Percentiles rank a stretch among this genome's conserved stretches.
Conservation (phyloP, 2,888 invertebrate species). For the Rotaria socialis region DNA sequence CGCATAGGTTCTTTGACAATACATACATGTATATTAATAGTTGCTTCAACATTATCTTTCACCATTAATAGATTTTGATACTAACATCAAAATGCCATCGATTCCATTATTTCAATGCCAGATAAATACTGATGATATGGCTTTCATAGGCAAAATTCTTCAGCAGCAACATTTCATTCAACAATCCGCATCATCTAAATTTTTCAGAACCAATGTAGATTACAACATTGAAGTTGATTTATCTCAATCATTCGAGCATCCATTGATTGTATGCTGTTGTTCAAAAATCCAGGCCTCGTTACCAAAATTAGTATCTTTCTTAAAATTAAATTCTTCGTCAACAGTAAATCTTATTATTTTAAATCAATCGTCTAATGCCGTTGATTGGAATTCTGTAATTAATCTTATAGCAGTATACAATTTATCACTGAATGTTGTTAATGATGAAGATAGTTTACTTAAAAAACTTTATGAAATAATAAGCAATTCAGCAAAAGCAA, state of each 20-base stretch:
- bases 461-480: not conserved
- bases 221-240: not conserved
- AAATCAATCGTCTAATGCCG: not conserved
- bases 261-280: not conserved
- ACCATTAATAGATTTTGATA: no score
- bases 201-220: not conserved
- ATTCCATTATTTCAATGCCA: not conserved
- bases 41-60: no score
- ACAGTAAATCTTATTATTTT: not conserved
- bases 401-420: not conserved
- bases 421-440: not conserved
- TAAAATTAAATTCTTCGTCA: not conserved
- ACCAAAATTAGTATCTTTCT: not conserved
- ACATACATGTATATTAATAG: no score
- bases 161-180: not conserved
- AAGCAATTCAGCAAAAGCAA: not conserved
- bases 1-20: no score
- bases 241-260: not conserved
- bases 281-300: not conserved
- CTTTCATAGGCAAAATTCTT: not conserved
- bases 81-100: not conserved
- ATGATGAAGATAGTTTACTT: not conserved
- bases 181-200: not conserved
- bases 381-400: not conserved
- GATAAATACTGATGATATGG: not conserved